Evolutionary conservation across 2,113 vertebrate species (phyloP), one percentile per base, ranked within the genome.

Genomic region (Hypocryptadius cinnamomeus): DNA sequence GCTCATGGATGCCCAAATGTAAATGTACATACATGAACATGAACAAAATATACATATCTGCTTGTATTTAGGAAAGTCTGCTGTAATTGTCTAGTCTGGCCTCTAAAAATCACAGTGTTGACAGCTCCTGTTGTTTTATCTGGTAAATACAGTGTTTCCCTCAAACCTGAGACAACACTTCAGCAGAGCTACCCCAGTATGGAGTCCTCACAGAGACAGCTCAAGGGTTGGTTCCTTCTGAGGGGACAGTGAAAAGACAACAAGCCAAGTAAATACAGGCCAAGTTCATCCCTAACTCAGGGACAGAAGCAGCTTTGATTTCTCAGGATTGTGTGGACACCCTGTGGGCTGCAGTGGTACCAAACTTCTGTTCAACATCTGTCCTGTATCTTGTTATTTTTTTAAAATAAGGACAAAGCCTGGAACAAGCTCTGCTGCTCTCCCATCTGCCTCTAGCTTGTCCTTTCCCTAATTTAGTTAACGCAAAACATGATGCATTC

Each of bases 21-120:
- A 69, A 42, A n/a, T 31, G 7, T 10, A 4, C 14, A 1, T 23
- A 5, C 8, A 8, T 22, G 50, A 39, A 47, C 9, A 27, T 0
- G 1, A 48, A 7, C 6, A 39, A 54, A 71, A 79, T n/a, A 35
- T 4, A 28, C 28, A 42, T 9, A 13, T 1, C 0, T 25, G 17
- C 23, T 80, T 60, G 1, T 21, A 35, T 60, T 53, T 73, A 31
- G 24, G 40, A 51, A 77, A 70, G 47, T 40, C 19, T 64, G 40
- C 54, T n/a, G 7, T 24, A 22, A 15, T 53, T 70, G 48, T 13
- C 59, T 35, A 11, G 9, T 28, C 50, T 53, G 59, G 22, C 44
- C 31, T 85, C 37, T 63, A 27, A 35, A 79, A 53, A 35, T 44
- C 48, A 18, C 60, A 31, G 33, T 42, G 39, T 11, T 79, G 50